Percentiles rank a stretch among this genome's conserved stretches.
phyloP scores from a whole-genome alignment of 1,140 invertebrate species.

The Drosophila pruinosa region DNA sequence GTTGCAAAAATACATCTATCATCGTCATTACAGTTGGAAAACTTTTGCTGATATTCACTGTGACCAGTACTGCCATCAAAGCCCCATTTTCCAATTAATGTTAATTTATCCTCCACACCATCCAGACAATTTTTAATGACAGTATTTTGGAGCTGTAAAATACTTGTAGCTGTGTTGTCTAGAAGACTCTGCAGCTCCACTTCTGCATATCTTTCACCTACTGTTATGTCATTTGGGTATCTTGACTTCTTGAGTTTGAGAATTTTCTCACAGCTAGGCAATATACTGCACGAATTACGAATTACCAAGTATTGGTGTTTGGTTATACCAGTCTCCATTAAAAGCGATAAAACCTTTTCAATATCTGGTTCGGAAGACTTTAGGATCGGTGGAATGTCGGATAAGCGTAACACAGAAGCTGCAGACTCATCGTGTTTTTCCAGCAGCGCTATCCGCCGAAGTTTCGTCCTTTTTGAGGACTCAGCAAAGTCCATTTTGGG shows the following conservation, averaged over 20 bases:
- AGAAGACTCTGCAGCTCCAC: constrained; percentile 17
- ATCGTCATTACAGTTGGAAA: constrained; percentile 12
- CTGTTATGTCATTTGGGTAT: constrained; percentile 21
- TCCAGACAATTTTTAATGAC: constrained; percentile 20
- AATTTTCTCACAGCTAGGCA: constrained; percentile 32
- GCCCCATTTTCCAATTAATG: constrained; percentile 8
- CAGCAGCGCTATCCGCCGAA: too few species aligned
- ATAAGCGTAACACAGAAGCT: too few species aligned
- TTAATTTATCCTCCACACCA: constrained; percentile 7
- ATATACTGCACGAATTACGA: constrained; percentile 2
- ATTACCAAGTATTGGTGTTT: background rate
- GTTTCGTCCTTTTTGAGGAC: too few species aligned
- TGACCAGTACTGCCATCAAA: constrained; percentile 17
- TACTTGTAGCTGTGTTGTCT: constrained; percentile 17
- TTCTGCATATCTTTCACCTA: constrained; percentile 19
- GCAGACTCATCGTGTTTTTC: too few species aligned
- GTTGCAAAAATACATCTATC: constrained; percentile 6
- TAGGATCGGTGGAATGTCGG: too few species aligned
- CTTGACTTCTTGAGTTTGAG: constrained; percentile 14
- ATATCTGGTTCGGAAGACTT: too few species aligned
- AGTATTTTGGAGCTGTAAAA: constrained; percentile 27
- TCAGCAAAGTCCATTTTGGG: too few species aligned
- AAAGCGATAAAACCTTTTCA: too few species aligned
- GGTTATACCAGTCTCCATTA: background rate
- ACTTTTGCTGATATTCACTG: constrained; percentile 25